phyloP scores from a whole-genome alignment of 2,113 vertebrate genomes.

The Corythornis madagascariensis region DNA sequence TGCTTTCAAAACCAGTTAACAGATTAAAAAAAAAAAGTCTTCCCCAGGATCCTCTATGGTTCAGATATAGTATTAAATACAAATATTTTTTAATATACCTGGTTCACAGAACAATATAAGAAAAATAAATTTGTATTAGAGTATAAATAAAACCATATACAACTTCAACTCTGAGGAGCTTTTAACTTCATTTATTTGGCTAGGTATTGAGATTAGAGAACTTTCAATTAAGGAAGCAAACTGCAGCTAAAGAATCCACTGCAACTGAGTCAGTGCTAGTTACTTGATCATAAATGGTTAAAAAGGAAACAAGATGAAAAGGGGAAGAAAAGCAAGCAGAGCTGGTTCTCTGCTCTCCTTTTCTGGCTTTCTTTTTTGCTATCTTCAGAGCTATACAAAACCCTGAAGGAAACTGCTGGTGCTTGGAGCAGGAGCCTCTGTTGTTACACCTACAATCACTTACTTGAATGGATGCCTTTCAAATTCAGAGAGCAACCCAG shows the following conservation, averaged over 20 bases:
- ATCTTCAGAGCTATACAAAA: not conserved
- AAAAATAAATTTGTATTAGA: constrained; percentile 45
- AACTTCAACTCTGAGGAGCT: not conserved
- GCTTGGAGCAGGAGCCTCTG: not conserved
- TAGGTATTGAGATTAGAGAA: not conserved
- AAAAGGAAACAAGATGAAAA: constrained; percentile 1
- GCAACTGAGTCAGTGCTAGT: not conserved
- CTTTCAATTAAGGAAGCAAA: constrained; percentile 10
- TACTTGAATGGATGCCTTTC: not conserved
- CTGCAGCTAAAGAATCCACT: not conserved
- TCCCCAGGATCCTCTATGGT: constrained; percentile 27
- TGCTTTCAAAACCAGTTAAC: not conserved
- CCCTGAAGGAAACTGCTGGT: not conserved
- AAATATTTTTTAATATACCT: constrained; percentile 12
- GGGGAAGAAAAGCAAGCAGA: not conserved
- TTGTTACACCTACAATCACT: not conserved
- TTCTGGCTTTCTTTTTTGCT: not conserved
- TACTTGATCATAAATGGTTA: not conserved
- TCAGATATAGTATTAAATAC: constrained; percentile 7
- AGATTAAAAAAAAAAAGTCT: constrained; percentile 9
- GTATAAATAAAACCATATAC: constrained; percentile 39
- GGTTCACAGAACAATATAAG: not conserved
- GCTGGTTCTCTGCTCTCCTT: not conserved
- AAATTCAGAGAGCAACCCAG: not conserved
- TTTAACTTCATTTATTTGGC: not conserved